phyloP scores from a whole-genome alignment of 2,888 invertebrate species.

The Rotaria macrura region DNA sequence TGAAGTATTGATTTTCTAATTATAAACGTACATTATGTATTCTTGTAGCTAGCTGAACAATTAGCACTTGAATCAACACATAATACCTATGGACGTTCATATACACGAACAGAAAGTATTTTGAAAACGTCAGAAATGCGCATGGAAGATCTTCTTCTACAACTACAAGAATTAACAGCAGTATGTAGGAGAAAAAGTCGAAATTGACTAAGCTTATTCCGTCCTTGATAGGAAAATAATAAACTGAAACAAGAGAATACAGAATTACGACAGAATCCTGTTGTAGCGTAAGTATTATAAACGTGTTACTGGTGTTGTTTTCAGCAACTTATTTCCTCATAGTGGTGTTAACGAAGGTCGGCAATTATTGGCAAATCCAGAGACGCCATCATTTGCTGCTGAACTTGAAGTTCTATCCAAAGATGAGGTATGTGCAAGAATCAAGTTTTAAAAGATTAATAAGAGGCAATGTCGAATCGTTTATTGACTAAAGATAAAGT shows the following conservation, averaged over 20 bases:
- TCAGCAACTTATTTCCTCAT: background rate
- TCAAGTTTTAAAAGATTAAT: too few species aligned
- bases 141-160: background rate
- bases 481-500: too few species aligned
- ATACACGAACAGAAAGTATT: background rate
- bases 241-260: background rate
- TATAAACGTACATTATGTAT: too few species aligned
- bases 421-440: constrained; percentile 21
- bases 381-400: background rate
- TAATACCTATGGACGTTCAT: background rate
- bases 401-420: background rate
- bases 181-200: background rate
- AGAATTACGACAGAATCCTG: background rate
- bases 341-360: background rate
- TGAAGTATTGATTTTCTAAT: too few species aligned
- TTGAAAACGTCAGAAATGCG: background rate
- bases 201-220: too few species aligned
- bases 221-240: background rate
- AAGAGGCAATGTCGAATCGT: too few species aligned
- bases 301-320: background rate
- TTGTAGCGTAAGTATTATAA: background rate
- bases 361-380: background rate
- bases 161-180: background rate
- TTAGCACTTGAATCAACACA: background rate
- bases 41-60: background rate